Evolutionary conservation across 64 coral and sea anemone genomes (phyloP), one percentile per base, ranked within the genome.

Genomic region (Astreopora myriophthalma): DNA sequence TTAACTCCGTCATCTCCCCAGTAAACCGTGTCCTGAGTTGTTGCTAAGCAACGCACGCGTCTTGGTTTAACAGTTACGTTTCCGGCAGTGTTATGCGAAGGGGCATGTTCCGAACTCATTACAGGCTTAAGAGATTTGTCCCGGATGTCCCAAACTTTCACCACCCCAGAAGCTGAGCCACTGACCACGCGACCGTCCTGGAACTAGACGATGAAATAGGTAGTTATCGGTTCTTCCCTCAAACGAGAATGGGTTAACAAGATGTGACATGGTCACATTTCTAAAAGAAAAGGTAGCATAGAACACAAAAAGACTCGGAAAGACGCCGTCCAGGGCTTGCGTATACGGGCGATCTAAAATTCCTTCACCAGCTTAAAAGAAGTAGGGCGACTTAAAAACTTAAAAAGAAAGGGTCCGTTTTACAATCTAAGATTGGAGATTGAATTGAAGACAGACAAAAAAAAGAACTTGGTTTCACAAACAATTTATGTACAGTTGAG

Each of bases 1-100:
- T 99, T 99, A 14, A 91, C 75, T 6, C 97, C 97, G 30, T 94
- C 91, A 89, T 99, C 97, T 84, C 97, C 97, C 97, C 97, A 99
- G 80, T 99, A 99, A 19, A 96, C 81, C 7, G 73, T 49, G 34
- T 96, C 88, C 14, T 88, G 91, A 52, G 77, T 93, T 9, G 97
- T 88, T 94, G 97, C 91, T 73, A 99, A 27, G 87, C 94, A 99
- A 79, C 91, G 94, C 17, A 99, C 86, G 38, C 71, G 81, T 61
- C 94, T 86, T 16, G 30, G 95, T 32, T 94, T 95, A 19, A 82
- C 60, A 36, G 85, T 22, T 19, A 69, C 30, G 34, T 35, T 35
- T 28, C 63, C 93, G 46, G 34, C 79, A 65, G 79, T 23, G 29
- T 48, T 52, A 62, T 42, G 67, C 26, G 44, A 65, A 51, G 48